Conservation (phyloP, 2,888 invertebrate genomes). For the Ophion obscuratus region DNA sequence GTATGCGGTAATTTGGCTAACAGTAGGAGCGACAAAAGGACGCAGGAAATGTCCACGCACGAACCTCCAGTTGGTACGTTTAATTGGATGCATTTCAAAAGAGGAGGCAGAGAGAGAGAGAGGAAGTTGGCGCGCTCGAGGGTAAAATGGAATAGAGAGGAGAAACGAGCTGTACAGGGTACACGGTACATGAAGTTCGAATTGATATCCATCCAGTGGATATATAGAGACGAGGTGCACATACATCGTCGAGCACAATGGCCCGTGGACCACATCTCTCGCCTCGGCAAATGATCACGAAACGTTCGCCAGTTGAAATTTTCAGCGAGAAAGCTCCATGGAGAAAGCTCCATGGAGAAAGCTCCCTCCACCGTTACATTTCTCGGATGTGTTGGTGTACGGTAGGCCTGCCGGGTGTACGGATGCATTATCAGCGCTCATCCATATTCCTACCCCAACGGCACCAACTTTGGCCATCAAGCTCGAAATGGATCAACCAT, state of each 20-base stretch:
- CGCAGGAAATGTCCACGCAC: slow-evolving; percentile 51
- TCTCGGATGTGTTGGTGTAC: background rate
- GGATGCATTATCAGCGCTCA: too few species aligned
- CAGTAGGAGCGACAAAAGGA: slow-evolving; percentile 19
- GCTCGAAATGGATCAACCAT: too few species aligned
- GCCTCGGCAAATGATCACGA: slow-evolving; percentile 35
- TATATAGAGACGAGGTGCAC: slow-evolving; percentile 1
- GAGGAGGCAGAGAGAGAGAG: slow-evolving; percentile 39
- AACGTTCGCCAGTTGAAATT: slow-evolving; percentile 37
- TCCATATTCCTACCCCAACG: too few species aligned
- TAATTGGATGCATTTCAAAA: slow-evolving; percentile 50
- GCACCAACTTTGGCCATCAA: too few species aligned
- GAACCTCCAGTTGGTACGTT: slow-evolving; percentile 40
- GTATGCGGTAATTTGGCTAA: slow-evolving; percentile 26
- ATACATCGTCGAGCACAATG: slow-evolving; percentile 29
- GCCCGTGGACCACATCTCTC: background rate
- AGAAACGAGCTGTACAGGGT: slow-evolving; percentile 37
- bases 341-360: background rate
- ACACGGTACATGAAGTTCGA: slow-evolving; percentile 38
- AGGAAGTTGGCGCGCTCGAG: slow-evolving; percentile 29
- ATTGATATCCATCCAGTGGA: slow-evolving; percentile 52
- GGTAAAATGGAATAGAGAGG: slow-evolving; percentile 30
- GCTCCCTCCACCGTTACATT: background rate
- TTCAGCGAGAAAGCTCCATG: background rate
- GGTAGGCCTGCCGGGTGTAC: too few species aligned